Evolutionary conservation across 2,888 invertebrate genomes (phyloP).

Genomic region (Brachyptera risi): DNA sequence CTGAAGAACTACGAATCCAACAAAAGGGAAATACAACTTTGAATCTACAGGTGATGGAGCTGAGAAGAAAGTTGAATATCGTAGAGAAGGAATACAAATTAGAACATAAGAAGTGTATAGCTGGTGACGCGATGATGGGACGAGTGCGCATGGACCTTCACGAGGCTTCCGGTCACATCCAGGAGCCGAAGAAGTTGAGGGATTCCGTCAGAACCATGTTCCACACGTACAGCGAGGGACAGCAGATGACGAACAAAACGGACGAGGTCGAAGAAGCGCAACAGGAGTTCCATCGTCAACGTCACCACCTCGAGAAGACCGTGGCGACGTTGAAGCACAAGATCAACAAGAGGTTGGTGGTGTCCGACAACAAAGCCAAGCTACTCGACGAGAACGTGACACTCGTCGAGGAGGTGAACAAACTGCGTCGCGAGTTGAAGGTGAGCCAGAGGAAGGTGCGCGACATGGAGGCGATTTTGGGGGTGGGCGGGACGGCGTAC

Average conservation of each 20-base stretch:
- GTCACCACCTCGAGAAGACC: constrained; percentile 73
- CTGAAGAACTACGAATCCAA: constrained; percentile 72
- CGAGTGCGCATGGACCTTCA: constrained; percentile 79
- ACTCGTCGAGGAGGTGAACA: constrained; percentile 73
- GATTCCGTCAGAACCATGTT: constrained; percentile 54
- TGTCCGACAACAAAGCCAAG: background rate
- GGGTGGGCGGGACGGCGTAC: background rate
- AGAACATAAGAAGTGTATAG: constrained; percentile 55
- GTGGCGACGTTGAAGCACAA: constrained; percentile 52
- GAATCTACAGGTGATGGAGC: constrained; percentile 70
- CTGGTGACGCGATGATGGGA: constrained; percentile 60
- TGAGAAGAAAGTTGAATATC: constrained; percentile 70
- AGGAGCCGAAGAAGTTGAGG: constrained; percentile 64
- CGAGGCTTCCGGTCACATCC: constrained; percentile 71
- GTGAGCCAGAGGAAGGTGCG: background rate
- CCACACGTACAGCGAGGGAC: constrained; percentile 67
- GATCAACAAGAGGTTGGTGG: constrained; percentile 1
- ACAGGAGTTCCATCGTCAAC: constrained; percentile 72
- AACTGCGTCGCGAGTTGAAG: constrained; percentile 62
- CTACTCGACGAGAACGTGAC: constrained; percentile 65
- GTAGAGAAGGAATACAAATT: constrained; percentile 66
- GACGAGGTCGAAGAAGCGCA: constrained; percentile 66
- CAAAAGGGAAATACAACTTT: constrained; percentile 67
- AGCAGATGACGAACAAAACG: constrained; percentile 62
- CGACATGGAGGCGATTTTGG: constrained; percentile 13